These are phyloP conservation scores for Synaphobranchus kaupii DNA, from an alignment of 2,797 vertebrate genomes.

Conservation along the genomic window DNA sequence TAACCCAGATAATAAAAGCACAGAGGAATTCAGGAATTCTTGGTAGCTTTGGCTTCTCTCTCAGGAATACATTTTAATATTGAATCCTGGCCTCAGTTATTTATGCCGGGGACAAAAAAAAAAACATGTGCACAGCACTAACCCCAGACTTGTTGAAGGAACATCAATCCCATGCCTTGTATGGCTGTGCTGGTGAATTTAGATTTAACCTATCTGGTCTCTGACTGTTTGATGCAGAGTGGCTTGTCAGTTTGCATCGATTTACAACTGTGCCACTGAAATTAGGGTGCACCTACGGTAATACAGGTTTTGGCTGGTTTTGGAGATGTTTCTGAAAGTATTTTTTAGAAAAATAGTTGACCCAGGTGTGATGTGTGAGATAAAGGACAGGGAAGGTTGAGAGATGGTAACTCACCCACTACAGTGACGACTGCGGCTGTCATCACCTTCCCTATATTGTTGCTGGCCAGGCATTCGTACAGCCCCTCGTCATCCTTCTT, in stretches of 20 bases:
- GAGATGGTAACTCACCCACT: conserved; percentile 71
- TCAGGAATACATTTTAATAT: conserved; percentile 16
- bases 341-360: background rate
- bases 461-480: conserved; percentile 83
- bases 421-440: conserved; percentile 82
- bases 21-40: conserved; percentile 70
- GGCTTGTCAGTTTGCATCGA: background rate
- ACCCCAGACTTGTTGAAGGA: background rate
- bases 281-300: background rate
- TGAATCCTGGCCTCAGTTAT: conserved; percentile 29
- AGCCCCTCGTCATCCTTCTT: conserved; percentile 90
- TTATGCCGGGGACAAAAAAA: conserved; percentile 38
- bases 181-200: background rate
- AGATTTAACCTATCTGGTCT: background rate
- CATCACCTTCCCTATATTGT: conserved; percentile 74
- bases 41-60: conserved; percentile 55
- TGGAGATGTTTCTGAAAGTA: background rate
- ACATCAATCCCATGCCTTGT: background rate
- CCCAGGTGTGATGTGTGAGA: background rate
- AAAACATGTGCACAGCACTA: conserved; percentile 45
- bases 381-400: background rate
- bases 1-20: conserved; percentile 19
- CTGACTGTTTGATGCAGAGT: background rate
- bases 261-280: background rate
- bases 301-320: background rate